These are phyloP conservation scores for Garra rufa DNA, from an alignment of 2,113 vertebrate species.

Conservation along the genomic window DNA sequence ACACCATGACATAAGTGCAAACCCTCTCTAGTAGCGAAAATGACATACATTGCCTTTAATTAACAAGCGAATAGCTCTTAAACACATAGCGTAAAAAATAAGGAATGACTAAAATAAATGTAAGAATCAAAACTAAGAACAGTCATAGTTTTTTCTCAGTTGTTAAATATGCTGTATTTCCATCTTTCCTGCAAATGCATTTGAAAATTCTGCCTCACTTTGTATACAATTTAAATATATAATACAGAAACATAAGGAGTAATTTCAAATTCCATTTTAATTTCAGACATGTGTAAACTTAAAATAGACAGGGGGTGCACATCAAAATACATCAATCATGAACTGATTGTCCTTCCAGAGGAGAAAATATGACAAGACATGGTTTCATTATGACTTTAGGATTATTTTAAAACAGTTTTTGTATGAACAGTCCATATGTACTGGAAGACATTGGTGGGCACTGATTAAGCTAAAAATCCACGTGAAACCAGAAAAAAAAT, in stretches of 20 bases:
- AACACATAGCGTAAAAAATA: too few species aligned
- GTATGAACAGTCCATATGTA: not conserved
- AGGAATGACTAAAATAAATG: too few species aligned
- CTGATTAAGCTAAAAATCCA: not conserved
- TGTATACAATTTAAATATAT: not conserved
- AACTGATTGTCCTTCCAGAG: slow-evolving; percentile 6
- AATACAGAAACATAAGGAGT: not conserved
- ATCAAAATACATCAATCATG: slow-evolving; percentile 16
- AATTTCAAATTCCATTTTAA: slow-evolving; percentile 8
- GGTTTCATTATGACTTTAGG: not conserved
- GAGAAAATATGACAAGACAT: not conserved
- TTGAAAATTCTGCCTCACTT: not conserved
- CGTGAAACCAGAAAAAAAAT: not conserved
- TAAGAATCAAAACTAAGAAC: too few species aligned
- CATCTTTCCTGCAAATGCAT: not conserved
- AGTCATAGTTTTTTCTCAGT: not conserved
- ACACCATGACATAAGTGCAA: too few species aligned
- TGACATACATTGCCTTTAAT: too few species aligned
- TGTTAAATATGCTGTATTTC: not conserved
- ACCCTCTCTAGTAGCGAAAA: too few species aligned
- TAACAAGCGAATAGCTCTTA: too few species aligned
- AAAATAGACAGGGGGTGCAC: not conserved
- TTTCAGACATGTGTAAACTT: slow-evolving; percentile 14
- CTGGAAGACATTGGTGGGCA: not conserved
- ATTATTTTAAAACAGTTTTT: slow-evolving; percentile 1